Base-by-base conservation (phyloP, 2,888 invertebrate species). In the Brenthis hecate region DNA sequence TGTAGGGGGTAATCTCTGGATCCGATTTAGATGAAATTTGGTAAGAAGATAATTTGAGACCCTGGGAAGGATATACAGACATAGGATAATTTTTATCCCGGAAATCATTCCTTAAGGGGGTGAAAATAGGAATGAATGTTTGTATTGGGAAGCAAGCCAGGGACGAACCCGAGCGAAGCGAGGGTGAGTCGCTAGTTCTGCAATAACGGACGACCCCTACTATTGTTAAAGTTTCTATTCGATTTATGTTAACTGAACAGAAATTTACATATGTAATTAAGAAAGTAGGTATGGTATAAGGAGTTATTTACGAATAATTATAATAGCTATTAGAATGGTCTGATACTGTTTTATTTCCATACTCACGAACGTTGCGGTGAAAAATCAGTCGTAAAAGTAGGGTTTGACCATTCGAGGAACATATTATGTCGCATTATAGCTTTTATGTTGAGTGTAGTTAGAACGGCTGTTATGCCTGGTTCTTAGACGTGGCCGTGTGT, bases 391-490 rank as follows among this genome's bases (percentile, higher is more conserved):
- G 51, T 67, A 62, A 67, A 67, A 48, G 56, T 61, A 36, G 47
- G 50, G 62, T 56, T 67, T 61, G 56, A 56, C 66, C 54, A 19
- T n/a, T 53, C 43, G 62, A 14, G 32, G 58, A 60, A 55, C 66
- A 60, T 54, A 28, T 28, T 5, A 66, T 66, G 60, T 58, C 53
- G 68, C 62, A 63, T 71, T 65, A 66, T 71, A 47, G 55, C 68
- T 58, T 66, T 66, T 65, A 71, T 71, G 57, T 68, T 71, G 57
- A 62, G 62, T 65, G 71, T 64, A 70, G 67, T 65, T 65, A 65
- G 65, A 68, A 71, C 66, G 66, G 56, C 69, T 54, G 48, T 63
- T 55, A 64, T 66, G 64, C 60, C 66, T 54, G 19, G 43, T 16
- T 23, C 16, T 19, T 36, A 50, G 28, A 32, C 1, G 16, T 53